Evolutionary conservation across 1,140 invertebrate species (phyloP).

Genomic region (Drosophila sp.): DNA sequence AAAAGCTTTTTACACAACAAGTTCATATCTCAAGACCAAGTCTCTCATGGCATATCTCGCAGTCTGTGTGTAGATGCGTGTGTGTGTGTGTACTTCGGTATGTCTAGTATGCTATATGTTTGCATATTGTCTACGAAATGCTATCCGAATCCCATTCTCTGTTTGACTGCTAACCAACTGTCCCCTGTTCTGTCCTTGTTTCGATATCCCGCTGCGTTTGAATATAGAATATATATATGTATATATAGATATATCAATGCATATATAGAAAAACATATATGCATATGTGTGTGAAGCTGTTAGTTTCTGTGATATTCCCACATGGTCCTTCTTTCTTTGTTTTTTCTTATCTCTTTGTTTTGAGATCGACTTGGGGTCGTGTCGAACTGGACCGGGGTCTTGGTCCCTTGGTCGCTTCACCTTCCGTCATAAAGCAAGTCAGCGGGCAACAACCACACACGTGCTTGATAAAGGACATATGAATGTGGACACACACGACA

Average conservation of each 20-base stretch:
- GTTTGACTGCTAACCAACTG: constrained; percentile 2
- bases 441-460: constrained; percentile 27
- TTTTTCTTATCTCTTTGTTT: not conserved
- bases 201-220: constrained; percentile 8
- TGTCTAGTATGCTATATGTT: constrained; percentile 72
- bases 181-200: constrained; percentile 2
- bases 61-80: constrained; percentile 7
- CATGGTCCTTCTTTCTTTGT: constrained; percentile 11
- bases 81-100: constrained; percentile 11
- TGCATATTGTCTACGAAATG: constrained; percentile 79
- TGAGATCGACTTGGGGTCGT: constrained; percentile 9
- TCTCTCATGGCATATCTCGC: no score
- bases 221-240: constrained; percentile 17
- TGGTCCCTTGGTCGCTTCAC: constrained; percentile 1
- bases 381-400: constrained; percentile 11
- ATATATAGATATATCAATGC: not conserved
- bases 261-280: constrained; percentile 6
- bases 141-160: constrained; percentile 66
- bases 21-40: constrained; percentile 40
- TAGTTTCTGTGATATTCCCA: constrained; percentile 13
- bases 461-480: not conserved
- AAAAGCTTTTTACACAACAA: constrained; percentile 53
- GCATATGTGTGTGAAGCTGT: constrained; percentile 12
- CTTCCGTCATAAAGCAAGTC: constrained; percentile 27
- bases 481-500: constrained; percentile 1